These are phyloP conservation scores for Seladonia tumulorum DNA, from an alignment of 2,888 invertebrate genomes.

Conservation along the genomic window DNA sequence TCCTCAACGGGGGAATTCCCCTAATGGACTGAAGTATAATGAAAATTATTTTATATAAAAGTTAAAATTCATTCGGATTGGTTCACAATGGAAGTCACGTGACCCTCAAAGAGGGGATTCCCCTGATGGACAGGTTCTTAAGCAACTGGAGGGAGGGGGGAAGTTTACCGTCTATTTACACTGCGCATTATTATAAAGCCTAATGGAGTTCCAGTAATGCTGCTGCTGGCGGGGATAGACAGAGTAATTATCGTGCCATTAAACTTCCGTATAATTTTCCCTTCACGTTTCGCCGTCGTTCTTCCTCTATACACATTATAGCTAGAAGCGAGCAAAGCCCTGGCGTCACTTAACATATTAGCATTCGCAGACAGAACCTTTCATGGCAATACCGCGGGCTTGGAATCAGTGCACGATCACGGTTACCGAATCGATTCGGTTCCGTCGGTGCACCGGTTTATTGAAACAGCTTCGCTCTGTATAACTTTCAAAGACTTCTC, in stretches of 20 bases:
- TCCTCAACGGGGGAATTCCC: too few species aligned
- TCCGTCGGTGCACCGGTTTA: neutral
- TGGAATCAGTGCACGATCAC: neutral
- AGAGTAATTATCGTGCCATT: constrained; percentile 45
- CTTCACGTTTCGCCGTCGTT: neutral
- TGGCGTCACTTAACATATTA: constrained; percentile 22
- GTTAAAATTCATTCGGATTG: neutral
- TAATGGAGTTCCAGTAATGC: constrained; percentile 40
- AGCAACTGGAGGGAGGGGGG: constrained; percentile 1
- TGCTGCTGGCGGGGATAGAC: constrained; percentile 25
- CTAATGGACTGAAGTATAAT: too few species aligned
- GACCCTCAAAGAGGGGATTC: neutral
- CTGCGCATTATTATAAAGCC: constrained; percentile 40
- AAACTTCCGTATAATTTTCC: constrained; percentile 49
- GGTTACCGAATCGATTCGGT: neutral
- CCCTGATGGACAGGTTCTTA: constrained; percentile 24
- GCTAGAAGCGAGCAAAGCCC: neutral
- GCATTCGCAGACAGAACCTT: neutral
- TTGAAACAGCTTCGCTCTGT: neutral
- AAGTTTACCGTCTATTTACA: constrained; percentile 42
- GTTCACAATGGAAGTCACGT: neutral
- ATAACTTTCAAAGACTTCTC: neutral
- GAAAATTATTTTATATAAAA: neutral
- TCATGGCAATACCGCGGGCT: neutral
- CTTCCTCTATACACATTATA: neutral